A percentile compares a stretch with the other conserved stretches of the same genome.
Evolutionary conservation across 2,888 invertebrate species (phyloP).

Genomic region (Craniophora ligustri): DNA sequence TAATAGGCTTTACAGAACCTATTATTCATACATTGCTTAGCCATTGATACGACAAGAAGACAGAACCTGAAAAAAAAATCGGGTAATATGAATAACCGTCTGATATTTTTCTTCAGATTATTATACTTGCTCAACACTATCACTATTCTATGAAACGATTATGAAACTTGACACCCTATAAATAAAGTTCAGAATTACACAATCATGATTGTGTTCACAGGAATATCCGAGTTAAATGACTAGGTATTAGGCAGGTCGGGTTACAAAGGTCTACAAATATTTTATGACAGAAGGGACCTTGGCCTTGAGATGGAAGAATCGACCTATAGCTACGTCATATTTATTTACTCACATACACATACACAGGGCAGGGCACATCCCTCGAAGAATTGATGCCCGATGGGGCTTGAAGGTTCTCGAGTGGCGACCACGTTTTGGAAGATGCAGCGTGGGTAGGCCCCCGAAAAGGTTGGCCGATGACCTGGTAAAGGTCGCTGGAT

Average conservation of each 20-base stretch:
- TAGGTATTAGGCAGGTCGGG: conserved; percentile 37
- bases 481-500: no score
- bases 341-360: not conserved
- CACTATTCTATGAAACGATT: conserved; percentile 36
- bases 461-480: no score
- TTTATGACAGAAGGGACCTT: conserved; percentile 17
- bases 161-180: conserved; percentile 32
- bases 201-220: conserved; percentile 13
- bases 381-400: no score
- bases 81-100: no score
- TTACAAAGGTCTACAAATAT: conserved; percentile 40
- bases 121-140: conserved; percentile 13
- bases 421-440: no score
- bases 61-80: no score
- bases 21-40: no score
- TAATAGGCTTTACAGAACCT: no score
- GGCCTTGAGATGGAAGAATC: conserved; percentile 13
- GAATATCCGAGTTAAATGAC: conserved; percentile 32
- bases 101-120: not conserved
- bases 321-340: not conserved
- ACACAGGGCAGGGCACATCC: no score
- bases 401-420: no score
- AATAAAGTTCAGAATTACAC: conserved; percentile 30
- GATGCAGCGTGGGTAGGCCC: no score
- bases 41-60: no score